Conservation (phyloP, 2,888 invertebrate species). For the Lasioglossum morio region DNA sequence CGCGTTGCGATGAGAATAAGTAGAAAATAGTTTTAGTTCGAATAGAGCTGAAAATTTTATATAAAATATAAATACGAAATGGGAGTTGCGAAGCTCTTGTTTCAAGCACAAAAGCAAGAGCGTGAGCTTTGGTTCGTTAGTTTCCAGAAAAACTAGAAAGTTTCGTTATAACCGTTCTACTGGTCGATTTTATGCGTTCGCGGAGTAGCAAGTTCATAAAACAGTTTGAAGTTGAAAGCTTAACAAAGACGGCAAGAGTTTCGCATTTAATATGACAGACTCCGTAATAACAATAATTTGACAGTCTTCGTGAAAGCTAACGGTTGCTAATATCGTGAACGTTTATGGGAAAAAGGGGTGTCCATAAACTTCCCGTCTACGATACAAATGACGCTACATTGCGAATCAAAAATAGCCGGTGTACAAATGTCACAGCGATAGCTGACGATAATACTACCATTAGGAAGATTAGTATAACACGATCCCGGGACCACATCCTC, state of each 20-base stretch:
- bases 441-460: not conserved
- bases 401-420: not conserved
- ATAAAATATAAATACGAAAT: too few species aligned
- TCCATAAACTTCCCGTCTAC: not conserved
- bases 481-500: conserved; percentile 35
- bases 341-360: not conserved
- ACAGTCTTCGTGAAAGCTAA: not conserved
- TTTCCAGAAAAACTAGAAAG: not conserved
- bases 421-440: not conserved
- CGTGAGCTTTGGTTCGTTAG: not conserved
- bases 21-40: too few species aligned
- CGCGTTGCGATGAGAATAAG: not conserved
- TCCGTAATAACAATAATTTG: too few species aligned
- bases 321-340: not conserved
- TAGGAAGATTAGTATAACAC: not conserved
- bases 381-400: not conserved
- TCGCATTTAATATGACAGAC: not conserved
- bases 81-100: not conserved
- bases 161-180: not conserved
- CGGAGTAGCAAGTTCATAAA: not conserved
- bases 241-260: not conserved
- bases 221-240: not conserved
- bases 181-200: not conserved
- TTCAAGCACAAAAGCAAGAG: not conserved
- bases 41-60: too few species aligned